Percentiles rank a stretch among this genome's conserved stretches.
Evolutionary conservation across 2,113 vertebrate genomes (phyloP).

Genomic region (Hippocampus zosterae): DNA sequence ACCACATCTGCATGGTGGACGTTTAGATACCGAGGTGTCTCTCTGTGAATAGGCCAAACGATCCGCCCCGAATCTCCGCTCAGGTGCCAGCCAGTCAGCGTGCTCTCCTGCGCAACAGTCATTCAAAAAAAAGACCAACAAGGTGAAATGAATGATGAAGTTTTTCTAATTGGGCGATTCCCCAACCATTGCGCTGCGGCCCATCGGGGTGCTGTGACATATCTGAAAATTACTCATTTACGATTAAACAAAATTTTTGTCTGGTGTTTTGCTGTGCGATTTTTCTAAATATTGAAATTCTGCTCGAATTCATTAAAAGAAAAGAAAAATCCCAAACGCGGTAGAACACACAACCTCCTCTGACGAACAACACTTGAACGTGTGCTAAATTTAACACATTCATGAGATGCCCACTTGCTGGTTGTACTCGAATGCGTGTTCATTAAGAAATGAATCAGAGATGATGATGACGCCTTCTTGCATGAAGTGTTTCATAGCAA

Average conservation of each 20-base stretch:
- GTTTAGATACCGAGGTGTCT: conserved; percentile 52
- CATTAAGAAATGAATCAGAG: neutral
- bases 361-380: too few relatives aligned
- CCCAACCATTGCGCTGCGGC: neutral
- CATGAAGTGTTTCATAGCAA: neutral
- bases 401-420: too few relatives aligned
- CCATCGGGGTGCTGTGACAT: too few relatives aligned
- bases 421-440: neutral
- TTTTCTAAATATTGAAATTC: too few relatives aligned
- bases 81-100: conserved; percentile 61
- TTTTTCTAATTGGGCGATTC: neutral
- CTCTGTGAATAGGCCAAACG: conserved; percentile 58
- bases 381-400: too few relatives aligned
- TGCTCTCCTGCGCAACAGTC: conserved; percentile 41
- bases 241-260: too few relatives aligned
- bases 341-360: too few relatives aligned
- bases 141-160: neutral
- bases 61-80: conserved; percentile 45
- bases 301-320: neutral
- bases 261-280: too few relatives aligned
- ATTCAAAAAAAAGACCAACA: neutral
- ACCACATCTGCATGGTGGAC: conserved; percentile 50
- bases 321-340: neutral
- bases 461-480: neutral
- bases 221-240: too few relatives aligned